phyloP scores from a whole-genome alignment of 2,888 invertebrate genomes.

The Cantharis nigra region DNA sequence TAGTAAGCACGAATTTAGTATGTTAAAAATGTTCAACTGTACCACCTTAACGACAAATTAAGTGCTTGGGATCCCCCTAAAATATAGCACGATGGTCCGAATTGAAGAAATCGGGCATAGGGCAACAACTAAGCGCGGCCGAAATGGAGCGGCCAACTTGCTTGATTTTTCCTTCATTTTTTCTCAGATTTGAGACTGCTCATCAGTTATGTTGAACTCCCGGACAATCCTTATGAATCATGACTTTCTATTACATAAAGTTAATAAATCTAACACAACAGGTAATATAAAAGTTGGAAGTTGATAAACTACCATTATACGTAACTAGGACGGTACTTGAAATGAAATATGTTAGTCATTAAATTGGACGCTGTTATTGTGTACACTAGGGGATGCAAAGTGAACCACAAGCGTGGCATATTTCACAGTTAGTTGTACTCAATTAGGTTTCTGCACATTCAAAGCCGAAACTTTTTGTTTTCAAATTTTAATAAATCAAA shows the following conservation, averaged over 20 bases:
- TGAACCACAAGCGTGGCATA: background rate
- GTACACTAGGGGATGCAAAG: conserved; percentile 12
- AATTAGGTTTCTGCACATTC: background rate
- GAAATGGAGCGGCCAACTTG: too few relatives aligned
- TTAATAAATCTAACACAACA: background rate
- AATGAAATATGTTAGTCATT: conserved; percentile 25
- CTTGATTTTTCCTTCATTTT: too few relatives aligned
- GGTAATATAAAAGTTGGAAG: background rate
- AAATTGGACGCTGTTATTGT: conserved; percentile 24
- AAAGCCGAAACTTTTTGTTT: background rate
- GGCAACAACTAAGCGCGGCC: too few relatives aligned
- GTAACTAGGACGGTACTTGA: conserved; percentile 9
- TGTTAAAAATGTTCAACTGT: too few relatives aligned
- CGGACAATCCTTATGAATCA: background rate
- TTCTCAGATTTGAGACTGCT: background rate
- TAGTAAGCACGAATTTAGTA: background rate
- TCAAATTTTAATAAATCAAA: background rate
- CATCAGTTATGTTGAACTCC: background rate
- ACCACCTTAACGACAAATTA: too few relatives aligned
- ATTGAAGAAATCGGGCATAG: too few relatives aligned
- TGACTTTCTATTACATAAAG: background rate
- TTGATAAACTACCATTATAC: background rate
- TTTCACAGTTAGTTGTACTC: background rate
- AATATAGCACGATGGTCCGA: too few relatives aligned
- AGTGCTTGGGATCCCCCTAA: too few relatives aligned